Evolutionary conservation across 92 coral and sea anemone genomes (phyloP), one percentile per base, ranked within the genome.

Genomic region (Nematostella vectensis): DNA sequence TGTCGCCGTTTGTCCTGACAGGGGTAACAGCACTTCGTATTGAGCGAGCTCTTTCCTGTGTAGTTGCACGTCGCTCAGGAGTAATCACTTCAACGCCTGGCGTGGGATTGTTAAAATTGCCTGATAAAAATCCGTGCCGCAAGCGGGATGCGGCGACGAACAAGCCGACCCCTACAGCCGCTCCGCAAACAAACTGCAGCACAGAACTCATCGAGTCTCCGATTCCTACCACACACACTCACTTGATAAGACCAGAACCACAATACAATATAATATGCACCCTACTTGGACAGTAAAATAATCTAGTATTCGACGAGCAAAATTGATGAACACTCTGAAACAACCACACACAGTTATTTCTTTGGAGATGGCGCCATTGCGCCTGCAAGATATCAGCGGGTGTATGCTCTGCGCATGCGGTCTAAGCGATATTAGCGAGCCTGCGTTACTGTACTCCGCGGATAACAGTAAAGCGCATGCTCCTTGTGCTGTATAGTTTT

Each of bases 91-190:
- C 55, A 17, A 50, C 20, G 42, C 29, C 27, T 15, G 62, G 29
- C 13, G 8, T 47, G 27, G 16, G 27, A 16, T 13, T 38, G 16
- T 10, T 47, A 4, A 12, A 27, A 31, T 48, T 53, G 11, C 36
- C 44, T 22, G 9, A 17, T 19, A 45, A 17, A 4, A 45, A 6
- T 22, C 54, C 29, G 2, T 65, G 81, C 39, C 77, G 69, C 28
- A 82, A 81, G 40, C 70, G 63, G 31, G 80, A 59, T 10, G 75
- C 83, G 13, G 85, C 74, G 27, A 81, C 81, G 39, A 91, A 63
- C 28, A 80, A 87, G 48, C 81, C 93, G 67, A 82, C 98, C 4
- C 98, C 98, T 15, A 68, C 93, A 0, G 83, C 98, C 26, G 95
- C 93, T 21, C 96, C 98, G 49, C 75, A 82, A 44, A 82, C 82